Percentiles rank a stretch among this genome's conserved stretches.
Conservation (phyloP, 2,888 invertebrate species). For the Nemotelus nigrinus region DNA sequence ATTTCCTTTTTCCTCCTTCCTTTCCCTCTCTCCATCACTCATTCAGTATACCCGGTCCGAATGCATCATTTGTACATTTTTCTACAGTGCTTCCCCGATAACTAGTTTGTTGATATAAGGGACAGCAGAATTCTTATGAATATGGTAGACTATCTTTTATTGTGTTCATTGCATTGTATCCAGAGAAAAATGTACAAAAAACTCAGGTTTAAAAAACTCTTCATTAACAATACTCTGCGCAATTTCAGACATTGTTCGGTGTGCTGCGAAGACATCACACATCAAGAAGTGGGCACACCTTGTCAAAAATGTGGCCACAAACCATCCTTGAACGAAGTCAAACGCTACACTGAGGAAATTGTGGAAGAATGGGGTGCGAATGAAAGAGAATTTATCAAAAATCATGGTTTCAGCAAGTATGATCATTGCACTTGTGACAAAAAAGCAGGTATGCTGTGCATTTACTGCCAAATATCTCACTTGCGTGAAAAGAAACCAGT, state of each 20-base stretch:
- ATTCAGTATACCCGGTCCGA: too few species aligned
- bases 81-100: too few species aligned
- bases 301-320: conserved; percentile 16
- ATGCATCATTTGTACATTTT: too few species aligned
- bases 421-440: conserved; percentile 33
- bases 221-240: too few species aligned
- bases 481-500: not conserved
- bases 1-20: not conserved
- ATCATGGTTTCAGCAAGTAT: conserved; percentile 33
- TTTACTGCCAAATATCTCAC: conserved; percentile 16
- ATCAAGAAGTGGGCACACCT: not conserved
- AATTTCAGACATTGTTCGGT: not conserved
- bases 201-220: too few species aligned
- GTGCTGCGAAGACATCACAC: conserved; percentile 4
- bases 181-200: too few species aligned
- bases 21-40: not conserved
- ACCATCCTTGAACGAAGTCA: too few species aligned
- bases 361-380: conserved; percentile 16
- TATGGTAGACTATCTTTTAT: too few species aligned
- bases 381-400: conserved; percentile 9
- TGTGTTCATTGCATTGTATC: not conserved
- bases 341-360: not conserved
- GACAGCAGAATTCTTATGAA: too few species aligned
- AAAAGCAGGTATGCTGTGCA: not conserved
- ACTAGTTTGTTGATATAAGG: too few species aligned